A percentile compares a stretch with the other conserved stretches of the same genome.
Conservation (phyloP, 2,113 vertebrate species). For the Sclerurus mexicanus region DNA sequence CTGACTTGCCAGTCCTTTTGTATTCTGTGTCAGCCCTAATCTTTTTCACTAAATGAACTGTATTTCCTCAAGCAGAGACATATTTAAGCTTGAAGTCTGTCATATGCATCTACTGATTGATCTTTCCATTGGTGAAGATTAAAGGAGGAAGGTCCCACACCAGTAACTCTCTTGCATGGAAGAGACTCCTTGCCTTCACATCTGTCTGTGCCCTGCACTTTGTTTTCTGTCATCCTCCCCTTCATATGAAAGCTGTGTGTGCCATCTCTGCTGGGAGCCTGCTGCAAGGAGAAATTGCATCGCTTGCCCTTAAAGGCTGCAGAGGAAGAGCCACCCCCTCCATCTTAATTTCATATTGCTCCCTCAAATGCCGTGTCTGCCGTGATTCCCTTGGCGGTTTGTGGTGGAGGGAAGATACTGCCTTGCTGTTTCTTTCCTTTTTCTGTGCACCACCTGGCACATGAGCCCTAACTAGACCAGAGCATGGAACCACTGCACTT, state of each 20-base stretch:
- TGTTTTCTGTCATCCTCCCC: not conserved
- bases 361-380: not conserved
- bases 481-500: not conserved
- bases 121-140: constrained; percentile 5
- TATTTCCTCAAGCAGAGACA: not conserved
- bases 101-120: not conserved
- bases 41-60: not conserved
- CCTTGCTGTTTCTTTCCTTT: not conserved
- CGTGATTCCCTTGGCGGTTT: not conserved
- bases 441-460: not conserved
- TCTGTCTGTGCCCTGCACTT: not conserved
- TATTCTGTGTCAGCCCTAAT: not conserved
- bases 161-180: not conserved
- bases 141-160: not conserved
- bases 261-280: not conserved
- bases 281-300: not conserved
- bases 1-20: constrained; percentile 5
- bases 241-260: not conserved
- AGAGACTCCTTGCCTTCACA: not conserved
- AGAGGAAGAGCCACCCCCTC: not conserved
- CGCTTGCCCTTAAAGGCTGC: not conserved
- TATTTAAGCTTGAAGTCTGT: not conserved
- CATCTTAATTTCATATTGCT: not conserved
- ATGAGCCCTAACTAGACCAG: not conserved
- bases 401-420: not conserved